These are phyloP conservation scores for Hepsetus odoe DNA, from an alignment of 2,113 vertebrate genomes.

Conservation along the genomic window DNA sequence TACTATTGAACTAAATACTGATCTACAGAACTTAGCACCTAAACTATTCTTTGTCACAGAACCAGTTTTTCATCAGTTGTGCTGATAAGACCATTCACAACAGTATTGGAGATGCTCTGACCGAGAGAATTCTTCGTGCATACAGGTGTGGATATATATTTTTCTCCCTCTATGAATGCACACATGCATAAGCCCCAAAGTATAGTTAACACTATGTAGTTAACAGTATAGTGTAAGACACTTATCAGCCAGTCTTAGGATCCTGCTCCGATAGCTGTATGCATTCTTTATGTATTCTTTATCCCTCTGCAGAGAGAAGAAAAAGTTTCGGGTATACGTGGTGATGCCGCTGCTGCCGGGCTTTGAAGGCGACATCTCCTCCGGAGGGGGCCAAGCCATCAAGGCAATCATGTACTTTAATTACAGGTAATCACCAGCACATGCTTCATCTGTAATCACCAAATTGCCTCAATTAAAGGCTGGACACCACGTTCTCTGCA, in stretches of 20 bases:
- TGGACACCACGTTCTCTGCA: conserved; percentile 61
- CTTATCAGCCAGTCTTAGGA: neutral
- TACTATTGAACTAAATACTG: too few relatives aligned
- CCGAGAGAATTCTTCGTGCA: conserved; percentile 49
- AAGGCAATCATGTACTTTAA: conserved; percentile 81
- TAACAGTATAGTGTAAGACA: neutral
- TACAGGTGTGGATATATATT: conserved; percentile 47
- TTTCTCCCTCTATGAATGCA: neutral
- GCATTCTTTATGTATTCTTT: conserved; percentile 5
- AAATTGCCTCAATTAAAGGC: conserved; percentile 79
- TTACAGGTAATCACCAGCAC: conserved; percentile 78
- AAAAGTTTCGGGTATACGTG: conserved; percentile 53
- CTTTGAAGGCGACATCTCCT: conserved; percentile 69
- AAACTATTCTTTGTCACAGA: conserved; percentile 10
- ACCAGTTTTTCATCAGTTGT: conserved; percentile 61
- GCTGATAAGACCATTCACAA: conserved; percentile 54
- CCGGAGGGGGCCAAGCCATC: conserved; percentile 71
- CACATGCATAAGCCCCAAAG: too few relatives aligned
- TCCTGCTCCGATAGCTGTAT: neutral
- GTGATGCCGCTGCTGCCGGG: conserved; percentile 54
- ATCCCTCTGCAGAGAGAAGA: conserved; percentile 50
- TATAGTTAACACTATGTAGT: too few relatives aligned
- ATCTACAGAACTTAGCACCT: neutral
- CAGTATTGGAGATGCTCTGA: conserved; percentile 45
- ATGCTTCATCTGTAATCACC: conserved; percentile 75